A percentile compares a stretch with the other conserved stretches of the same genome.
Evolutionary conservation across 2,797 vertebrate species (phyloP).

Genomic region (Novumbra hubbsi): DNA sequence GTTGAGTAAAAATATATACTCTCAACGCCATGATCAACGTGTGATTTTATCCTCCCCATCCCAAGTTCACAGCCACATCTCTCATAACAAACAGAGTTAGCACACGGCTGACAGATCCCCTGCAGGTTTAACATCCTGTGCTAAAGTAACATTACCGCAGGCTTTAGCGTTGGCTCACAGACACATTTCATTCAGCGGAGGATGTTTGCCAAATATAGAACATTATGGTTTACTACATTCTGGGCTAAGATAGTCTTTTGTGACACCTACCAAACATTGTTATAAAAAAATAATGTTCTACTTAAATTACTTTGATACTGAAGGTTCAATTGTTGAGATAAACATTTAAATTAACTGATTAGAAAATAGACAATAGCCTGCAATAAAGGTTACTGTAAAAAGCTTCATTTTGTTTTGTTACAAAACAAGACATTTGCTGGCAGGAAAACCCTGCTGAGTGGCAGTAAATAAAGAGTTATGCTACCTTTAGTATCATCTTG

Average conservation of each 20-base stretch:
- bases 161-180: not conserved
- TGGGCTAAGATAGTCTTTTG: not conserved
- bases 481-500: not conserved
- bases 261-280: not conserved
- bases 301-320: not conserved
- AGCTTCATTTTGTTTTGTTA: not conserved
- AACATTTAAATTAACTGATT: not conserved
- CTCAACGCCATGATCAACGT: not conserved
- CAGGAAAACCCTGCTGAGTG: not conserved
- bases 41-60: not conserved
- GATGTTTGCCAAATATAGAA: not conserved
- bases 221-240: not conserved
- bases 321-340: not conserved
- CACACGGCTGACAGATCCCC: slow-evolving; percentile 10
- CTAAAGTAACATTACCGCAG: slow-evolving; percentile 8
- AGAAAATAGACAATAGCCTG: not conserved
- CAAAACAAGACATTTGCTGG: not conserved
- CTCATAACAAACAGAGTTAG: not conserved
- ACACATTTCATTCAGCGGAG: not conserved
- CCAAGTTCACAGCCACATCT: slow-evolving; percentile 3
- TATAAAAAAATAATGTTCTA: not conserved
- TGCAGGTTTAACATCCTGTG: slow-evolving; percentile 11
- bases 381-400: not conserved
- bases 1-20: not conserved
- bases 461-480: not conserved